phyloP scores from a whole-genome alignment of 2,113 vertebrate species.

The Pseudonaja textilis region DNA sequence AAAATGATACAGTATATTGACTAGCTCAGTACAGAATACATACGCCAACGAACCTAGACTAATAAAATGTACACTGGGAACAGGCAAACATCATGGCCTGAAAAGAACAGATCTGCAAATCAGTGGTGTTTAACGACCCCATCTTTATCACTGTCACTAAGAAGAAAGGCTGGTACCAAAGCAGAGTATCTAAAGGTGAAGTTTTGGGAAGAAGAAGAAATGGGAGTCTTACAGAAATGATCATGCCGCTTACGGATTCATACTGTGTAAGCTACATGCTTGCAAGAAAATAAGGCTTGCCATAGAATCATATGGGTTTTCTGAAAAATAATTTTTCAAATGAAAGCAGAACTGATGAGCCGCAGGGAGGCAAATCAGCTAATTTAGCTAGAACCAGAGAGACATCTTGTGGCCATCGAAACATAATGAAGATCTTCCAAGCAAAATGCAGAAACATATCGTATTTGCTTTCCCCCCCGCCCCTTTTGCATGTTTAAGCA shows the following conservation, averaged over 20 bases:
- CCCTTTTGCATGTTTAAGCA: background rate
- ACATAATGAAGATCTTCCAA: background rate
- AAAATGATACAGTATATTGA: constrained; percentile 31
- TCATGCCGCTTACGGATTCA: background rate
- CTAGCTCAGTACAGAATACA: constrained; percentile 7
- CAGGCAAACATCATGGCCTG: constrained; percentile 13
- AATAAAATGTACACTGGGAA: background rate
- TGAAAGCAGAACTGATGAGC: constrained; percentile 33
- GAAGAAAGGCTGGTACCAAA: background rate
- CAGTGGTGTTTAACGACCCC: background rate
- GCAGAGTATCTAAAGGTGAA: background rate
- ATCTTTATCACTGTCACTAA: background rate
- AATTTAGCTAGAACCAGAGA: constrained; percentile 61
- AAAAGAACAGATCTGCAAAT: constrained; percentile 16
- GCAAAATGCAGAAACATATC: background rate
- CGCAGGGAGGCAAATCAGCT: constrained; percentile 48
- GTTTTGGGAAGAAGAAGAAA: background rate
- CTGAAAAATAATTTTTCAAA: constrained; percentile 42
- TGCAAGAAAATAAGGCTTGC: constrained; percentile 33
- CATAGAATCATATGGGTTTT: constrained; percentile 45
- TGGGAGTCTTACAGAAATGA: background rate
- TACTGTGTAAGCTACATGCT: constrained; percentile 17
- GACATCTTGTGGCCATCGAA: constrained; percentile 74
- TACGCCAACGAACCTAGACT: background rate
- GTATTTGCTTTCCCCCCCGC: background rate